Evolutionary conservation across 1,140 invertebrate species (phyloP).

Genomic region (Leptoteleia sp.): DNA sequence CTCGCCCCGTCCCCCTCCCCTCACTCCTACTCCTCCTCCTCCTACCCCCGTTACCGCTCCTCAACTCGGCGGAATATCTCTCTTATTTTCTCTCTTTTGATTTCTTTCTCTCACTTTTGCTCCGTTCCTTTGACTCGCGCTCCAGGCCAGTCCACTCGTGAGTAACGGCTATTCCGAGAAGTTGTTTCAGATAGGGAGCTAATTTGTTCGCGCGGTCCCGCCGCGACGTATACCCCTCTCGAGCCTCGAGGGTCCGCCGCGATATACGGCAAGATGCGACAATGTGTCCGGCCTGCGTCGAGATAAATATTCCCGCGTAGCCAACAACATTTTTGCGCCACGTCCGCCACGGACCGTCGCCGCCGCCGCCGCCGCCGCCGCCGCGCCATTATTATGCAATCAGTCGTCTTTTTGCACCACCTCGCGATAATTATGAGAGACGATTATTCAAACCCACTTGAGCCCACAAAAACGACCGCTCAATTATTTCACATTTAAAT

Average conservation of each 20-base stretch:
- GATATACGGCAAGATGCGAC: constrained; percentile 57
- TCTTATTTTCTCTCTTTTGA: constrained; percentile 51
- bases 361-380: too few species aligned
- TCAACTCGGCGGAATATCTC: constrained; percentile 36
- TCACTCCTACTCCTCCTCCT: too few species aligned
- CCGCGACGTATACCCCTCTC: constrained; percentile 53
- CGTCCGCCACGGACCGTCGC: background rate
- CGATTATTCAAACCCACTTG: constrained; percentile 14
- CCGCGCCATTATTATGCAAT: constrained; percentile 49
- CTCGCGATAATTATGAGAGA: constrained; percentile 16
- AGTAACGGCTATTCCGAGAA: constrained; percentile 81
- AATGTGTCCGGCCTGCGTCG: constrained; percentile 54
- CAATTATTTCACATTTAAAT: constrained; percentile 18
- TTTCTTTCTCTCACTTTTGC: constrained; percentile 56
- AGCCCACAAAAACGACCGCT: background rate
- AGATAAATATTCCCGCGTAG: constrained; percentile 56
- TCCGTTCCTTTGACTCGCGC: constrained; percentile 61
- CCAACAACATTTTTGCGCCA: constrained; percentile 24
- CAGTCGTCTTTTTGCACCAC: constrained; percentile 41
- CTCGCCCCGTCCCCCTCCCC: too few species aligned
- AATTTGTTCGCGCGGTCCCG: constrained; percentile 76
- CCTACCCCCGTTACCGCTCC: background rate
- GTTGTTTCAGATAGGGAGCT: constrained; percentile 81
- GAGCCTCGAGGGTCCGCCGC: constrained; percentile 33
- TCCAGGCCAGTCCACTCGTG: constrained; percentile 70